Evolutionary conservation across 2,888 invertebrate genomes (phyloP).

Genomic region (Drosophila neotestacea): DNA sequence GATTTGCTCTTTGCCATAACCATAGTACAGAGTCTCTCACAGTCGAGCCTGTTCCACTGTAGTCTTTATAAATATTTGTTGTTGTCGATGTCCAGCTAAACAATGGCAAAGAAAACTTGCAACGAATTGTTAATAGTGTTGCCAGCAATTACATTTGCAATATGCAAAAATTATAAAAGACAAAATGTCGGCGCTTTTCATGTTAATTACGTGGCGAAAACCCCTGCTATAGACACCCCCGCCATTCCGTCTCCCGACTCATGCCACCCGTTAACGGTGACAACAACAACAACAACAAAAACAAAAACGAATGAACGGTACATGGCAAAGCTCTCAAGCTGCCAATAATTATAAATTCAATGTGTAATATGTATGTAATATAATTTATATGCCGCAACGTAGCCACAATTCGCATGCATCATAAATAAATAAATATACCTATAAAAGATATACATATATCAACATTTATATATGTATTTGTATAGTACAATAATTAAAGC

Average conservation of each 20-base stretch:
- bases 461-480: conserved; percentile 5
- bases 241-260: background rate
- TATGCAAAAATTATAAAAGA: conserved; percentile 30
- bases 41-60: too few relatives aligned
- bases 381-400: conserved; percentile 72
- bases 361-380: conserved; percentile 37
- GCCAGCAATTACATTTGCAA: conserved; percentile 55
- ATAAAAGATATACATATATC: conserved; percentile 14
- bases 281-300: background rate
- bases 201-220: conserved; percentile 56
- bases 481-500: conserved; percentile 33
- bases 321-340: conserved; percentile 41
- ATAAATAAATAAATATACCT: conserved; percentile 54
- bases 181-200: conserved; percentile 70
- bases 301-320: conserved; percentile 5
- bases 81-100: conserved; percentile 3
- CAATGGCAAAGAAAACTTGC: conserved; percentile 8
- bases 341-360: conserved; percentile 62
- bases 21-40: too few relatives aligned
- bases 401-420: conserved; percentile 62
- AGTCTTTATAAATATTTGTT: background rate
- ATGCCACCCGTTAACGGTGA: background rate
- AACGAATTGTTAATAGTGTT: conserved; percentile 35
- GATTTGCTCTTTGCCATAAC: too few relatives aligned
- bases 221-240: background rate